Percentiles rank a stretch among this genome's conserved stretches.
Conservation (phyloP, 2,797 vertebrate species). For the Odontamblyopus rebecca region DNA sequence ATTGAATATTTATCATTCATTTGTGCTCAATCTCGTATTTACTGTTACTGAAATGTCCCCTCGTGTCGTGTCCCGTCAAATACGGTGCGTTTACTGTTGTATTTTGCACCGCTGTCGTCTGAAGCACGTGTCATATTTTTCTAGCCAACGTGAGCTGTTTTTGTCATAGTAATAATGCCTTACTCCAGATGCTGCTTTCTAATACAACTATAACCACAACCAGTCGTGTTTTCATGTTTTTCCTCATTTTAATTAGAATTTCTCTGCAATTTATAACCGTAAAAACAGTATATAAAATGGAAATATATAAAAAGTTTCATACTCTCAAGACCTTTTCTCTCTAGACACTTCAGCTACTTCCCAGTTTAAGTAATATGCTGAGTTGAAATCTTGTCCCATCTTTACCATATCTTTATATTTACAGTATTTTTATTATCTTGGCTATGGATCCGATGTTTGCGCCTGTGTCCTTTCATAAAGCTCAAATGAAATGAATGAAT, state of each 20-base stretch:
- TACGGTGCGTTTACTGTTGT: neutral
- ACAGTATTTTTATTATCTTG: too few relatives aligned
- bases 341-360: too few relatives aligned
- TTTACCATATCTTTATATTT: too few relatives aligned
- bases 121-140: slow-evolving; percentile 6
- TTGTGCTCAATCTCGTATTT: neutral
- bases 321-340: neutral
- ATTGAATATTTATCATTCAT: neutral
- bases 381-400: too few relatives aligned
- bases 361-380: too few relatives aligned
- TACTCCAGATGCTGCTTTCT: slow-evolving; percentile 36
- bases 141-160: slow-evolving; percentile 28
- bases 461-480: too few relatives aligned
- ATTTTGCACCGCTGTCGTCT: neutral
- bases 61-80: slow-evolving; percentile 8
- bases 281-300: neutral
- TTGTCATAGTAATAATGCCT: slow-evolving; percentile 36
- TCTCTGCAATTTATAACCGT: neutral
- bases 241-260: neutral
- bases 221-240: neutral
- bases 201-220: neutral
- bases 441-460: too few relatives aligned
- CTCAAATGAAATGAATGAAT: too few relatives aligned
- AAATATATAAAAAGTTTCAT: neutral
- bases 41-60: slow-evolving; percentile 12